A percentile compares a stretch with the other conserved stretches of the same genome.
Conservation (phyloP, 2,797 vertebrate species). For the Phaenicophaeus curvirostris region DNA sequence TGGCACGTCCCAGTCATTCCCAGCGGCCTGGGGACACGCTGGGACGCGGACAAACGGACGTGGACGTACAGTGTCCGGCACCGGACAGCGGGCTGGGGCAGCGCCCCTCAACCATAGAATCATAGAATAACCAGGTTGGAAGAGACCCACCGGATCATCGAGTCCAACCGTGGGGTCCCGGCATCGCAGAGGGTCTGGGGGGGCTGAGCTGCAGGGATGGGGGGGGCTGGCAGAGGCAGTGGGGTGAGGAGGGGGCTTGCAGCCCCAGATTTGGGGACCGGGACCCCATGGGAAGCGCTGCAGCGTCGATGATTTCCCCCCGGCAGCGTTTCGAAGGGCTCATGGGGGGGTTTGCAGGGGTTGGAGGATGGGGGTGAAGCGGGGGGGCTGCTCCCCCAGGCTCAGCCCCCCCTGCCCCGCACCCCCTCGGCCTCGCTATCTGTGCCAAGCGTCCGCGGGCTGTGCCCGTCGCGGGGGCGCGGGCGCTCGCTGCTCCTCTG, state of each 20-base stretch:
- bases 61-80: rapidly evolving
- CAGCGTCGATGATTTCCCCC: neutral
- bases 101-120: neutral
- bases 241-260: neutral
- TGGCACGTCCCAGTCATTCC: constrained; percentile 1
- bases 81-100: neutral
- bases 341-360: neutral
- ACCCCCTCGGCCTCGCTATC: constrained; percentile 72
- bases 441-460: constrained; percentile 84
- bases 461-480: constrained; percentile 75
- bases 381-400: neutral
- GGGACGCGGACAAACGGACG: neutral
- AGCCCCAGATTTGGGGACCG: rapidly evolving
- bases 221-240: neutral
- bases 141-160: no score
- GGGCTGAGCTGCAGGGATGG: neutral
- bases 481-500: constrained; percentile 74
- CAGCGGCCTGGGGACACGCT: neutral
- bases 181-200: neutral
- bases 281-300: neutral
- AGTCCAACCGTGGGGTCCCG: rapidly evolving
- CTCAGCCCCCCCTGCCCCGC: neutral
- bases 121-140: no score
- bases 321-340: neutral
- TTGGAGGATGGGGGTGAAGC: neutral